These are phyloP conservation scores for Fissipunctia ypsillon DNA, from an alignment of 2,888 invertebrate genomes.

Conservation along the genomic window DNA sequence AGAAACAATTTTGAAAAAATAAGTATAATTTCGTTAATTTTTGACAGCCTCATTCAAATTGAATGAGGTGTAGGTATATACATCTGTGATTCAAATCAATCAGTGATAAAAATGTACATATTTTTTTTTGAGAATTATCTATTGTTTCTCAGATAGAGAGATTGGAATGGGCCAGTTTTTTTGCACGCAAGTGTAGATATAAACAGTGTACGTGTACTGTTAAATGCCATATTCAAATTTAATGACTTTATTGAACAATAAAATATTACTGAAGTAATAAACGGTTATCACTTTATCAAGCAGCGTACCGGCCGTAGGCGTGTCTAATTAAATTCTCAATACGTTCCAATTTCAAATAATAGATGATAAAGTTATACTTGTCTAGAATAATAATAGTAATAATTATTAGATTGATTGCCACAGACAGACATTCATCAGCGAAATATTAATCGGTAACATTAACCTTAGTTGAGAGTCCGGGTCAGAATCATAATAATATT, in stretches of 20 bases:
- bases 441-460: slow-evolving; percentile 52
- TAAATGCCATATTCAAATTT: neutral
- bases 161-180: no score
- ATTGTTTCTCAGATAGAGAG: no score
- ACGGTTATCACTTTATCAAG: slow-evolving; percentile 28
- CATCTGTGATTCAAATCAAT: no score
- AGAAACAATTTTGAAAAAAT: no score
- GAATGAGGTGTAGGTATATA: no score
- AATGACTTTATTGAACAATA: slow-evolving; percentile 14
- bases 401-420: slow-evolving; percentile 34
- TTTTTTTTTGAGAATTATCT: no score
- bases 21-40: no score
- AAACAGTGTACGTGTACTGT: neutral
- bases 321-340: slow-evolving; percentile 48
- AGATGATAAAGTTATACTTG: slow-evolving; percentile 28
- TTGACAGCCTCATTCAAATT: no score
- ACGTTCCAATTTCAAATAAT: slow-evolving; percentile 40
- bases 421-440: slow-evolving; percentile 42
- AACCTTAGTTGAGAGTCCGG: slow-evolving; percentile 62
- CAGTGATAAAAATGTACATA: no score
- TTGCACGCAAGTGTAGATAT: no score
- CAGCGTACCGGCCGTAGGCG: slow-evolving; percentile 35
- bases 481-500: slow-evolving; percentile 59
- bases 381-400: no score
- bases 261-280: slow-evolving; percentile 33